These are phyloP conservation scores for Drosophila sordidula DNA, from an alignment of 2,888 invertebrate species.

Conservation along the genomic window DNA sequence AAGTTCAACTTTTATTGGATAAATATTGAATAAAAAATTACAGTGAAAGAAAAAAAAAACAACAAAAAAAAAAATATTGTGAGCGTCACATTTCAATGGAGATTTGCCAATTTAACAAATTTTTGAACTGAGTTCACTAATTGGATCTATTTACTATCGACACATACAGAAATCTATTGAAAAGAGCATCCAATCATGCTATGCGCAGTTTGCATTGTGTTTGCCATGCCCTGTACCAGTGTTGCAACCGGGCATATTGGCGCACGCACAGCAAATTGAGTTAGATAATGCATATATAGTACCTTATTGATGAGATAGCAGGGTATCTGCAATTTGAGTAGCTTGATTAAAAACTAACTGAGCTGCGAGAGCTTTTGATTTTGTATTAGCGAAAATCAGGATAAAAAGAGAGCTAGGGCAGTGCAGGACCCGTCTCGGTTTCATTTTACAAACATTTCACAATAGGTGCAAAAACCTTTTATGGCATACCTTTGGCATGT, in stretches of 20 bases:
- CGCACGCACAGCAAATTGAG: not conserved
- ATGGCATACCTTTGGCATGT: constrained; percentile 54
- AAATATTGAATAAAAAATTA: not conserved
- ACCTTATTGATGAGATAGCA: not conserved
- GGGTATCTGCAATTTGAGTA: not conserved
- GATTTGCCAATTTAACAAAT: not conserved
- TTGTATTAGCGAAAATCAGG: constrained; percentile 7
- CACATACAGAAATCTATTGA: constrained; percentile 5
- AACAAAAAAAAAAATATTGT: not conserved
- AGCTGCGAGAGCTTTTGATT: not conserved
- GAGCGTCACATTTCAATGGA: too few species aligned
- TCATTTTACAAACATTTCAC: constrained; percentile 57
- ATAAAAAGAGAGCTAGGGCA: constrained; percentile 9
- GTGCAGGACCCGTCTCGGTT: constrained; percentile 38
- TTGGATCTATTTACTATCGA: constrained; percentile 5
- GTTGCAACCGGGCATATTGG: not conserved
- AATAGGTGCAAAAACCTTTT: constrained; percentile 66
- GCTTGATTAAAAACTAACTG: not conserved
- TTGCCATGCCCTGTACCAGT: constrained; percentile 3
- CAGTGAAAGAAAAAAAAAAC: not conserved
- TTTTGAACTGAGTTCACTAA: constrained; percentile 3
- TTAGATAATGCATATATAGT: too few species aligned
- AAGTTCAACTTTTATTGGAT: not conserved
- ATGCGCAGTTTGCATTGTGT: not conserved
- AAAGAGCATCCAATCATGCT: constrained; percentile 10